Base-by-base conservation (phyloP, 1,140 invertebrate species). In the Helicoverpa zea region DNA sequence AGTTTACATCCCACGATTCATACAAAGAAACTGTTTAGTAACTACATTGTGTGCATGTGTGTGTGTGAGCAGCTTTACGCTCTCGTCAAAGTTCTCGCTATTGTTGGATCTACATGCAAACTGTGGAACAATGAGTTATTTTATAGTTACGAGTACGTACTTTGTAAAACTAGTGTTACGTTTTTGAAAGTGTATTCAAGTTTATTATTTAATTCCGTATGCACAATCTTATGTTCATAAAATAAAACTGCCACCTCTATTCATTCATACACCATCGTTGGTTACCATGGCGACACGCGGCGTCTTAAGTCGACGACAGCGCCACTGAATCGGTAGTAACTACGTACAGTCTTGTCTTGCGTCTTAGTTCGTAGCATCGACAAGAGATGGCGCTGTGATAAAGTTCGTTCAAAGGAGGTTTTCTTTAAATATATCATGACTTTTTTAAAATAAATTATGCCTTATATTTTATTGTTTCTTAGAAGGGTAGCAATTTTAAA, bases 221-320 rank as follows among this genome's bases (percentile, higher is more conserved):
- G 5, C 35, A 43, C 35, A 43, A 43, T 43, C 35, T 35, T 35
- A 35, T 7, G 35, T 43, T 7, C 35, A 43, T 43, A 43, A 43
- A 43, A 43, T 18, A 18, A 18, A 47, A 47, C 0, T 47, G 63
- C 43, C 63, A 10, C 43, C 16, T 68, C 43, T 2, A 68, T 68
- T 18, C 35, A 2, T 49, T 18, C n/a, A 10, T 49, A 68, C 10
- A 49, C 49, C 10, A 3, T 51, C 11, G 43, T 54, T 14, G 12
- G 68, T 72, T 54, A 23, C 68, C 23, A 72, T 72, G 14, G 49
- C 23, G 9, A 72, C 49, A 54, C 2, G 23, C 3, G 13, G 68
- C 68, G 49, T 72, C 68, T 72, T 52, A 54, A 30, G 68, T 58
- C 2, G 72, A 74, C n/a, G 54, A 12, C 49, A 74, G 72, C 72